Conservation (phyloP, 1,140 invertebrate species). For the Bombus fervidus region DNA sequence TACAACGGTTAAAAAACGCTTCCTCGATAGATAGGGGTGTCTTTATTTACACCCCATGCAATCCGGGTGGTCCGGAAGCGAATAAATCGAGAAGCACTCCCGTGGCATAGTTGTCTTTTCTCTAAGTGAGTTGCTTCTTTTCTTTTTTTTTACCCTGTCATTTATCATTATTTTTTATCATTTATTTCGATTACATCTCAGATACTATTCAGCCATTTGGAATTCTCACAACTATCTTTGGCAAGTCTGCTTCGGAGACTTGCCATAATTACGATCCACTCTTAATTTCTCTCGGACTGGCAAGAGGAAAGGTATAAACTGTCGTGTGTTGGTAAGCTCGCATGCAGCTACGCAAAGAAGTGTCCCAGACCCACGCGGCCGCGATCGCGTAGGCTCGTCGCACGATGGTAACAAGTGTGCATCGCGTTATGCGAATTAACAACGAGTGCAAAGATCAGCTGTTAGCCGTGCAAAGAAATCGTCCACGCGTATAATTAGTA, state of each 20-base stretch:
- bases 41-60: slow-evolving; percentile 38
- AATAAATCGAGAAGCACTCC: slow-evolving; percentile 28
- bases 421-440: background rate
- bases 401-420: background rate
- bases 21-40: slow-evolving; percentile 38
- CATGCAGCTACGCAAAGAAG: background rate
- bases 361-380: background rate
- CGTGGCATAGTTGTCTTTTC: background rate
- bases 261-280: too few relatives aligned
- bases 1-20: background rate
- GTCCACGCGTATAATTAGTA: slow-evolving; percentile 17
- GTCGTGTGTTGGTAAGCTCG: too few relatives aligned
- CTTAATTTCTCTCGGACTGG: too few relatives aligned
- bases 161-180: too few relatives aligned
- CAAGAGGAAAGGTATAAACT: too few relatives aligned
- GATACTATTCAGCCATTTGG: too few relatives aligned
- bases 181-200: too few relatives aligned
- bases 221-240: too few relatives aligned
- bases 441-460: background rate
- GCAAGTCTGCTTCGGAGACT: too few relatives aligned
- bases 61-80: slow-evolving; percentile 29
- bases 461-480: background rate
- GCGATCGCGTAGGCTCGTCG: background rate
- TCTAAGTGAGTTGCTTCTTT: background rate
- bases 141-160: too few relatives aligned